Conservation (phyloP, 2,797 vertebrate genomes). For the Sciurus carolinensis region DNA sequence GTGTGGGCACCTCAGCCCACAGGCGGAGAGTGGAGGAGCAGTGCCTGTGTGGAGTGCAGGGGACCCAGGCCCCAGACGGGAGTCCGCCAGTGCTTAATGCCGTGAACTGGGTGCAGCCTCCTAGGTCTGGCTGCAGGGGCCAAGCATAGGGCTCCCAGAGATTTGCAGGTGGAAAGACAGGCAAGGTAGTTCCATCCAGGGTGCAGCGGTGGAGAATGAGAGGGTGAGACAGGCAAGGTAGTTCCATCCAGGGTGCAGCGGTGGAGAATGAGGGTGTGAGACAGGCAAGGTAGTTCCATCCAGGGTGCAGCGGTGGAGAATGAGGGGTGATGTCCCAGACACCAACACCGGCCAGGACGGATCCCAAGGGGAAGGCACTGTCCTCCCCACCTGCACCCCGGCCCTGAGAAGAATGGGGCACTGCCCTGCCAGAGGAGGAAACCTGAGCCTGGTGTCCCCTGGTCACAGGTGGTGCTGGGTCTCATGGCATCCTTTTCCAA, state of each 20-base stretch:
- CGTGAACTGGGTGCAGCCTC: not conserved
- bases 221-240: not conserved
- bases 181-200: too few relatives aligned
- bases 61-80: not conserved
- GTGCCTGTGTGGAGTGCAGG: not conserved
- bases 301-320: too few relatives aligned
- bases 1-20: not conserved
- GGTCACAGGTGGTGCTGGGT: not conserved
- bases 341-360: not conserved
- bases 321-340: not conserved
- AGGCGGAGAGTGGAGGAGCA: not conserved
- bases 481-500: accelerated
- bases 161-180: not conserved
- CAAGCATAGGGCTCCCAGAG: not conserved
- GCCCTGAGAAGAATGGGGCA: not conserved
- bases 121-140: not conserved
- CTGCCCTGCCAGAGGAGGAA: not conserved
- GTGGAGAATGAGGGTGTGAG: not conserved
- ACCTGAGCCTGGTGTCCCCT: too few relatives aligned
- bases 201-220: not conserved
- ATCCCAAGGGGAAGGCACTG: not conserved
- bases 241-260: too few relatives aligned
- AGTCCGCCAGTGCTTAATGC: not conserved
- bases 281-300: not conserved
- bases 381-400: too few relatives aligned